These are phyloP conservation scores for Drosophila koepferae DNA, from an alignment of 2,888 invertebrate genomes.

Conservation along the genomic window DNA sequence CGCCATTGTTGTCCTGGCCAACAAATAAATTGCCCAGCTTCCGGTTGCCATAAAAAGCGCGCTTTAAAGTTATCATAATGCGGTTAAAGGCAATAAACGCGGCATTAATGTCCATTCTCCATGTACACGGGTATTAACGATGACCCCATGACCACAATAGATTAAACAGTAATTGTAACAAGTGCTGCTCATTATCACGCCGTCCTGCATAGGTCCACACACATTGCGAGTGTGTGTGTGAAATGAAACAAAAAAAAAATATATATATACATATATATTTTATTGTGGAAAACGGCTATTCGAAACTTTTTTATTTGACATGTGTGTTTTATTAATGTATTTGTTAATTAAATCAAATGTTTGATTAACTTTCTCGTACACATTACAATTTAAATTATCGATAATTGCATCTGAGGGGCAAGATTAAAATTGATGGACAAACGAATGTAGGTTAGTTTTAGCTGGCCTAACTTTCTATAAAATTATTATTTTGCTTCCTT, in stretches of 20 bases:
- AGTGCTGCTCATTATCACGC: slow-evolving; percentile 43
- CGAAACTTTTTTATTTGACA: neutral
- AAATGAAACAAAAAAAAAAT: neutral
- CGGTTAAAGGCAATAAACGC: slow-evolving; percentile 79
- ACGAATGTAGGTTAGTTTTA: no score
- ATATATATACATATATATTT: no score
- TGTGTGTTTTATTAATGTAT: neutral
- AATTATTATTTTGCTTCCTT: no score
- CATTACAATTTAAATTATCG: neutral
- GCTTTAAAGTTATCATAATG: slow-evolving; percentile 80
- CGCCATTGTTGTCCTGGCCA: slow-evolving; percentile 62
- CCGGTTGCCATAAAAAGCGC: slow-evolving; percentile 61
- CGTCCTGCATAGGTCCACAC: neutral
- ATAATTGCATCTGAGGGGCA: neutral
- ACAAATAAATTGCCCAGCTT: slow-evolving; percentile 70
- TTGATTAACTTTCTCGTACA: neutral
- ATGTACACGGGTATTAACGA: slow-evolving; percentile 38
- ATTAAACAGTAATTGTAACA: slow-evolving; percentile 46
- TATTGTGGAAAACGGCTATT: neutral
- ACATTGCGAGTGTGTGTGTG: neutral
- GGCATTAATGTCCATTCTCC: slow-evolving; percentile 63
- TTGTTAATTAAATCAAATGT: neutral
- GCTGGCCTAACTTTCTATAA: no score
- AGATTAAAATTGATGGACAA: neutral
- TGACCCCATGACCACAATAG: slow-evolving; percentile 31